Conservation (phyloP, 1,140 invertebrate species). For the Homalodisca vitripennis region DNA sequence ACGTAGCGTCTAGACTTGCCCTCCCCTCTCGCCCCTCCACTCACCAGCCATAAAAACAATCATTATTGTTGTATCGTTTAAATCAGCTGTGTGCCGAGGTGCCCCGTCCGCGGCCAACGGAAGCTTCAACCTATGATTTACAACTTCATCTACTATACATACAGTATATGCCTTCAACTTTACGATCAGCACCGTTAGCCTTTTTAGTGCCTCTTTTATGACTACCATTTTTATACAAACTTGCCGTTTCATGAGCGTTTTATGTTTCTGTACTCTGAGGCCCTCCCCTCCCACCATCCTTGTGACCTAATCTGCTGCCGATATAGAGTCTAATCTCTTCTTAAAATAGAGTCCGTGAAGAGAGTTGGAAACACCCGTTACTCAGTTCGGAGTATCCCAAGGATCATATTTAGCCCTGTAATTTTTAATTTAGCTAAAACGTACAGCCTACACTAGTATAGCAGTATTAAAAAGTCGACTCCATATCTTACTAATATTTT, state of each 20-base stretch:
- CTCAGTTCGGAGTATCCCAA: too few species aligned
- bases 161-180: conserved; percentile 12
- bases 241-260: conserved; percentile 7
- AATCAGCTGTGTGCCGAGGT: neutral
- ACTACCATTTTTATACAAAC: conserved; percentile 5
- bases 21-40: neutral
- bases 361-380: too few species aligned
- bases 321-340: too few species aligned
- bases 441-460: too few species aligned
- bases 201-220: conserved; percentile 1
- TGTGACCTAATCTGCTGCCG: conserved; percentile 11
- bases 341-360: too few species aligned
- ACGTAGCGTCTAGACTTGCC: conserved; percentile 17
- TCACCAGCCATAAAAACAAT: conserved; percentile 3
- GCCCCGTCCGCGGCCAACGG: neutral
- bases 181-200: neutral
- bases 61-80: conserved; percentile 10
- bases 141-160: conserved; percentile 8
- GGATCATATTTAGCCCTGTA: too few species aligned
- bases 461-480: too few species aligned
- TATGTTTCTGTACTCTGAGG: neutral
- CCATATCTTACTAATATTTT: too few species aligned
- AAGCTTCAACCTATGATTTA: conserved; percentile 6
- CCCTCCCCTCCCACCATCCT: conserved; percentile 3
- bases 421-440: too few species aligned